Base-by-base conservation (phyloP, 2,888 invertebrate genomes). In the Lobophora halterata region DNA sequence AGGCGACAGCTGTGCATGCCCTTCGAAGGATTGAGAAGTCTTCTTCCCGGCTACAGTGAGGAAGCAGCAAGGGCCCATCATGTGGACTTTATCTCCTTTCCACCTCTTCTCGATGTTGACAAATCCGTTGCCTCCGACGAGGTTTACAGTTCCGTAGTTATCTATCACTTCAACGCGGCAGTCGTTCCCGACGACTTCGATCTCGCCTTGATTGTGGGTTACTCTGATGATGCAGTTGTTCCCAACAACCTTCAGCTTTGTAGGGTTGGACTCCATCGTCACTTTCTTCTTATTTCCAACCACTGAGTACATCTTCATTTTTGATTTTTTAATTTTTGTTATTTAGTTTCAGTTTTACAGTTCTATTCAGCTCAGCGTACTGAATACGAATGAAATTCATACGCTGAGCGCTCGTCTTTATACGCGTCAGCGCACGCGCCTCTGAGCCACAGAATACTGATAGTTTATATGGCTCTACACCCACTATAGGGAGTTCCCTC, bases 281-380 rank as follows among this genome's bases (percentile, higher is more conserved):
- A 87, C 85, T 59, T 83, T 87, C 72, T 86, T 87, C 65, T 85
- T 87, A 65, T 87, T 83, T 10, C 86, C 86, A 40, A 87, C 69
- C 16, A 87, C 65, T 28, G 83, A 81, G 57, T 86, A 86, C 32
- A 71, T 74, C 67, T 87, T 86, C 86, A 87, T 87, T 61, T 69
- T 80, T 35, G 13, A n/a, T 36, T 38, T n/a, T n/a, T n/a, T n/a
- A n/a, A n/a, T n/a, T n/a, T n/a, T n/a, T n/a, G n/a, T n/a, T n/a
- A n/a, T n/a, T n/a, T n/a, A n/a, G n/a, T 31, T 38, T 39, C 1
- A 4, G 33, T 11, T 23, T 26, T 38, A 13, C 11, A 5, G 37
- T 30, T 24, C 32, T 26, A 23, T 26, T 46, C 40, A 25, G 44
- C 20, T 16, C n/a, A 6, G 47, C 28, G 32, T 27, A 33, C 34